phyloP scores from a whole-genome alignment of 2,888 invertebrate genomes.

The Scaptomyza cyrtandrae region DNA sequence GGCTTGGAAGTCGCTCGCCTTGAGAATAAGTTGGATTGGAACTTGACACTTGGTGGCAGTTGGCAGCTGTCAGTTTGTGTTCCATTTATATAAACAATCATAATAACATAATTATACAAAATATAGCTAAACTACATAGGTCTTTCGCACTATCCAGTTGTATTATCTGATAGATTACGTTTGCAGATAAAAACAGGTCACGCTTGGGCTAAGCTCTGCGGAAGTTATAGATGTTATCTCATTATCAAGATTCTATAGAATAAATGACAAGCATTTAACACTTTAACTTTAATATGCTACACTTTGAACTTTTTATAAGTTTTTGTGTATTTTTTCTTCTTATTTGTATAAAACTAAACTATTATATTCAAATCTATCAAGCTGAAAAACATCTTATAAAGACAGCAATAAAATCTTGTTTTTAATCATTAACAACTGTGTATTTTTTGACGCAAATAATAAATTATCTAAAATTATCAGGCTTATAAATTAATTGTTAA shows the following conservation, averaged over 20 bases:
- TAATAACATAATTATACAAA: constrained; percentile 42
- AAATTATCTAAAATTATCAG: not conserved
- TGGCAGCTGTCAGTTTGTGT: constrained; percentile 58
- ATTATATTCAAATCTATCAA: not conserved
- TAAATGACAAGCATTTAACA: not conserved
- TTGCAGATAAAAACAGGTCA: constrained; percentile 54
- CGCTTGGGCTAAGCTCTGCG: constrained; percentile 56
- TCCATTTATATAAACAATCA: constrained; percentile 63
- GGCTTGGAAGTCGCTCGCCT: constrained; percentile 66
- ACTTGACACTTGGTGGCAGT: constrained; percentile 6
- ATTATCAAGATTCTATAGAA: constrained; percentile 2
- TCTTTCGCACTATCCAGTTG: constrained; percentile 48
- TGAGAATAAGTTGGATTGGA: constrained; percentile 29
- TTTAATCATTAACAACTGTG: not conserved
- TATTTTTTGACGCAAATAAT: not conserved
- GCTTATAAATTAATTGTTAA: not conserved
- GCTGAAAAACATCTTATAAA: not conserved
- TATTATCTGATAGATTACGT: constrained; percentile 38
- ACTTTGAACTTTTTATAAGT: not conserved
- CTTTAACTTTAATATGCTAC: constrained; percentile 6
- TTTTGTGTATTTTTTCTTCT: no score
- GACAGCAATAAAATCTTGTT: not conserved
- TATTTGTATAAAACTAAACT: not conserved
- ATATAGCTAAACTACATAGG: constrained; percentile 30
- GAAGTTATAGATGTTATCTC: constrained; percentile 51